Conservation (phyloP, 2,113 vertebrate species). For the Leptobrachium ailaonicum region DNA sequence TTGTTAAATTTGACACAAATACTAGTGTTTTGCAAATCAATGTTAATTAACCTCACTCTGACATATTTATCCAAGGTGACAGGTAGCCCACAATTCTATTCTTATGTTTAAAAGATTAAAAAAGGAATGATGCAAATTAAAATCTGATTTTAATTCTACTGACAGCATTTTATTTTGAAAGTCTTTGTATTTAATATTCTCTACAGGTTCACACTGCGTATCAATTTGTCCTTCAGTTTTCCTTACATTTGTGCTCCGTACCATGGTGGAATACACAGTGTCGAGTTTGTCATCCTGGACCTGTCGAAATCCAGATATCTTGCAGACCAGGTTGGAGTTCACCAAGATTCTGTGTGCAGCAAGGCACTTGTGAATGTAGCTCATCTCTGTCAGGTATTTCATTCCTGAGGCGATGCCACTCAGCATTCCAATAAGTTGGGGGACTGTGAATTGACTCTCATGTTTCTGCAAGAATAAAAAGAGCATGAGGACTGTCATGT, state of each 20-base stretch:
- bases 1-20: too few relatives aligned
- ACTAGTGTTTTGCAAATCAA: too few relatives aligned
- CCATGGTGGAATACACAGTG: constrained; percentile 89
- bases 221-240: neutral
- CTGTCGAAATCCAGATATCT: constrained; percentile 87
- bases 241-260: constrained; percentile 62
- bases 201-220: too few relatives aligned
- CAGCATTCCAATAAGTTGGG: constrained; percentile 85
- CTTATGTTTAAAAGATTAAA: too few relatives aligned
- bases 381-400: constrained; percentile 96
- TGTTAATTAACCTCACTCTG: too few relatives aligned
- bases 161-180: too few relatives aligned
- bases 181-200: too few relatives aligned
- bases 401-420: constrained; percentile 88
- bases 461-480: constrained; percentile 72
- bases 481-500: neutral
- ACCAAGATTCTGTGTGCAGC: constrained; percentile 91
- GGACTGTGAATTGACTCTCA: constrained; percentile 81
- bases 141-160: too few relatives aligned
- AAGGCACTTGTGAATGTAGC: constrained; percentile 87
- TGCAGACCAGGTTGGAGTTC: constrained; percentile 83
- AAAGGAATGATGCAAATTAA: too few relatives aligned
- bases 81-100: too few relatives aligned
- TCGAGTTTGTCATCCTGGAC: constrained; percentile 89
- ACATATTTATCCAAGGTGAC: too few relatives aligned